phyloP scores from a whole-genome alignment of 35 echinoderm and acorn worm species.

The Ophioderma brevispina region DNA sequence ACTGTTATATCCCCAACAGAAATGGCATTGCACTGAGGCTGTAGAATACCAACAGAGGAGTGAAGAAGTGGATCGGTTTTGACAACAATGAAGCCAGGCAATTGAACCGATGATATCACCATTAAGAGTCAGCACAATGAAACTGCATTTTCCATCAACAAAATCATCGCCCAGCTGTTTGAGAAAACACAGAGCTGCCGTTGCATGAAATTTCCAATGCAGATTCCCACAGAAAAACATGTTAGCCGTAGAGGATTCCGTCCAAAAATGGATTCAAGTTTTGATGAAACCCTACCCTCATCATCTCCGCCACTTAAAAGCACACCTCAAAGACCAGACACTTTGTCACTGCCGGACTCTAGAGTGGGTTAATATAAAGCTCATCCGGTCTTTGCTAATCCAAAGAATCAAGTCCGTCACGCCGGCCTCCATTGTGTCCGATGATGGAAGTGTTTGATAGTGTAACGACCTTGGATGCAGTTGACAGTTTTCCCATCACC shows the following conservation, averaged over 20 bases:
- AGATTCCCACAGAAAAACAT: neutral
- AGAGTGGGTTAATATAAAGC: neutral
- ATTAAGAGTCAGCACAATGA: no score
- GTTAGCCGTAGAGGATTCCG: neutral
- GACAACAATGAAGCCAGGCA: neutral
- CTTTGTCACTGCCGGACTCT: neutral
- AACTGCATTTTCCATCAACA: no score
- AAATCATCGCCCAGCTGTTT: no score
- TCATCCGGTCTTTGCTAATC: neutral
- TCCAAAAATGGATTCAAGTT: neutral
- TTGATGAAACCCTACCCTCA: neutral
- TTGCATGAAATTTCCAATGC: neutral
- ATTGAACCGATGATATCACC: no score
- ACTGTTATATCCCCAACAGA: neutral
- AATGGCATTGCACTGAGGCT: neutral
- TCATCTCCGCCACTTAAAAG: neutral
- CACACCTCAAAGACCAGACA: neutral
- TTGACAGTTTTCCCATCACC: neutral
- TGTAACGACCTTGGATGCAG: neutral
- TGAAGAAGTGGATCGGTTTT: neutral
- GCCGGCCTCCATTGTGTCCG: neutral
- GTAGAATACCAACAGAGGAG: neutral
- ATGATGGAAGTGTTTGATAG: neutral
- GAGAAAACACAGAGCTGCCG: neutral
- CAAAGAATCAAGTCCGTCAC: conserved; percentile 14